Evolutionary conservation across 2,888 invertebrate genomes (phyloP).

Genomic region (Catocala nupta): DNA sequence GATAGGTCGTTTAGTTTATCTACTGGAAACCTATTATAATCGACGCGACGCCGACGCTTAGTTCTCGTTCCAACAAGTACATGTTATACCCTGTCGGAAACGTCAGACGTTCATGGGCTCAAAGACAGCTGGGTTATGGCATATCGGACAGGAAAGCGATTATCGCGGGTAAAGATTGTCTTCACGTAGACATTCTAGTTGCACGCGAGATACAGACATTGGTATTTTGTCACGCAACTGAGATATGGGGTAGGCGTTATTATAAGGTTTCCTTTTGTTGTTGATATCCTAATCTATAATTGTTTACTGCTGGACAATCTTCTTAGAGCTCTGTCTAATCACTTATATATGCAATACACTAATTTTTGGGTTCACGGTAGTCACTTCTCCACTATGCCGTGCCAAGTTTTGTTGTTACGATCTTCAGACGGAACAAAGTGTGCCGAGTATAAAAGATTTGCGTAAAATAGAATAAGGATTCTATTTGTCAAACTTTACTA

Average conservation of each 20-base stretch:
- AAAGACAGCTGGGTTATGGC: not conserved
- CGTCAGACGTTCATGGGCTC: slow-evolving; percentile 1
- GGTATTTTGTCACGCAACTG: not conserved
- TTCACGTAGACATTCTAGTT: not conserved
- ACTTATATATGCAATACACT: too few species aligned
- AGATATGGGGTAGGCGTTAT: not conserved
- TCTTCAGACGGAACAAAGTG: too few species aligned
- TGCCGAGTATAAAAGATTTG: too few species aligned
- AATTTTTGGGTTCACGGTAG: too few species aligned
- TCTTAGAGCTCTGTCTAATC: too few species aligned
- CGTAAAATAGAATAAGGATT: too few species aligned
- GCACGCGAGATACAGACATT: not conserved
- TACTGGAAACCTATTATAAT: not conserved
- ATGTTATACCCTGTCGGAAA: slow-evolving; percentile 5
- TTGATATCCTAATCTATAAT: too few species aligned
- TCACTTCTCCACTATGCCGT: too few species aligned
- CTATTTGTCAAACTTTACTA: too few species aligned
- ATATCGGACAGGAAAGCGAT: slow-evolving; percentile 11
- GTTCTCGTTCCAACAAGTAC: not conserved
- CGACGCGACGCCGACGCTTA: not conserved
- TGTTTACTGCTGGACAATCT: too few species aligned
- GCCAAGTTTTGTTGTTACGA: too few species aligned
- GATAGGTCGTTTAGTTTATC: not conserved
- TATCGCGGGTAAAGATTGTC: slow-evolving; percentile 1
- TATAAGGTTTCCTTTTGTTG: too few species aligned